These are phyloP conservation scores for Coenobita brevimanus DNA, from an alignment of 1,140 invertebrate species.

Conservation along the genomic window DNA sequence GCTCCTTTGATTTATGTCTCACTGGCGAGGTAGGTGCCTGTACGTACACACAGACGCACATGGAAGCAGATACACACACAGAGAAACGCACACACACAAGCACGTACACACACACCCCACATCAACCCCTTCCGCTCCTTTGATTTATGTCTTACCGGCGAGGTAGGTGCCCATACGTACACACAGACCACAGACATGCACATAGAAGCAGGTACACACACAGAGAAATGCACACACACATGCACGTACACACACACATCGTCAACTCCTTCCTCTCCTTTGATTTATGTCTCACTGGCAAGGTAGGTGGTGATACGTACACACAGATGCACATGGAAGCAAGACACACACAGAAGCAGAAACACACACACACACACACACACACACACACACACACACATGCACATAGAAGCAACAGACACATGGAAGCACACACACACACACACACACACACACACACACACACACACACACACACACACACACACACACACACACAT, in stretches of 20 bases:
- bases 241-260: no score
- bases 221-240: no score
- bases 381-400: not conserved
- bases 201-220: no score
- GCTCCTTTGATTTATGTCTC: constrained; percentile 68
- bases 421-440: no score
- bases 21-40: constrained; percentile 64
- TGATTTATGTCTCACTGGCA: constrained; percentile 69
- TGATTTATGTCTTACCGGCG: constrained; percentile 69
- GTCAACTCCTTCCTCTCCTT: constrained; percentile 68
- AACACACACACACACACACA: not conserved
- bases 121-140: constrained; percentile 68
- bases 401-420: no score
- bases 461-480: no score
- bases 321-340: no score
- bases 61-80: not conserved
- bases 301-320: constrained; percentile 42
- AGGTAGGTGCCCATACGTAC: constrained; percentile 42
- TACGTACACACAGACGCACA: no score
- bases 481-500: no score
- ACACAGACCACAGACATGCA: not conserved
- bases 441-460: no score
- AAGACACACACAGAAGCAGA: not conserved
- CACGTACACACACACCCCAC: not conserved
- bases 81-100: not conserved